Evolutionary conservation across 2,888 invertebrate species (phyloP).

Genomic region (Prionchulus punctatus): DNA sequence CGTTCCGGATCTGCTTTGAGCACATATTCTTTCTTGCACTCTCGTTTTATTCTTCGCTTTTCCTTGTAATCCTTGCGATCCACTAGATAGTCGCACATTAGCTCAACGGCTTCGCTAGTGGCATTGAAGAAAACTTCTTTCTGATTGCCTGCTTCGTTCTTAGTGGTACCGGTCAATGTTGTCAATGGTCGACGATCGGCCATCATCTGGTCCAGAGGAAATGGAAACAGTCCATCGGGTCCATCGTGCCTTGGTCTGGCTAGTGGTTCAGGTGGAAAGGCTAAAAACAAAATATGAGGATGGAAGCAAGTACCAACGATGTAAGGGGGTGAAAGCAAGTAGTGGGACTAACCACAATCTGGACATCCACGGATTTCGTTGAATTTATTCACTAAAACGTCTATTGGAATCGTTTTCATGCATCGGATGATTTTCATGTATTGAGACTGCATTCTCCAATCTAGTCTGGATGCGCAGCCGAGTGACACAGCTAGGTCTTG

Average conservation of each 20-base stretch:
- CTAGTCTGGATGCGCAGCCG: no score
- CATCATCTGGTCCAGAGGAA: not conserved
- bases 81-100: not conserved
- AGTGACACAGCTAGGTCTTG: not conserved
- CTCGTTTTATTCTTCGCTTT: not conserved
- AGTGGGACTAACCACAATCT: no score
- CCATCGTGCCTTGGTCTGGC: conserved; percentile 7
- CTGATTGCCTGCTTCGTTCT: not conserved
- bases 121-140: not conserved
- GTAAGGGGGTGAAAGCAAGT: no score
- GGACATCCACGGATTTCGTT: not conserved
- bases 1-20: no score
- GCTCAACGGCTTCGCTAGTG: not conserved
- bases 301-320: no score
- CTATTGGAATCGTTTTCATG: not conserved
- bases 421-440: no score
- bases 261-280: no score
- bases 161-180: conserved; percentile 7
- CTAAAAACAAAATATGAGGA: no score
- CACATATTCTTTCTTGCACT: not conserved
- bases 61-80: not conserved
- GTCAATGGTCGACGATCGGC: not conserved
- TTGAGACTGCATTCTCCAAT: no score
- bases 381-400: not conserved
- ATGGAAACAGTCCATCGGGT: conserved; percentile 4